phyloP scores from a whole-genome alignment of 2,888 invertebrate genomes.

The Sarcophaga carnaria region DNA sequence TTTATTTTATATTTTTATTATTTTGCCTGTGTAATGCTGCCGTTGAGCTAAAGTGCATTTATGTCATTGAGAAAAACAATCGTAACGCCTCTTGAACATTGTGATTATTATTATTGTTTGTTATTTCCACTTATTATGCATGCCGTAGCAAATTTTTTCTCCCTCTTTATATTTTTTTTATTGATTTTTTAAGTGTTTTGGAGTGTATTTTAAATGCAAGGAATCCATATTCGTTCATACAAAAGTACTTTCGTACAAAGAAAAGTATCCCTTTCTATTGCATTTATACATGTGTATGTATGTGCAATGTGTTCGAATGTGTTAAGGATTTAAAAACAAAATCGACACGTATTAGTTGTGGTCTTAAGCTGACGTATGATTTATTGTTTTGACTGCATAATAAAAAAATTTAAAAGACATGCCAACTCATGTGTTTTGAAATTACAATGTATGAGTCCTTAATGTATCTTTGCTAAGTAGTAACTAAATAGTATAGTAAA shows the following conservation, averaged over 20 bases:
- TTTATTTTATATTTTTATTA: constrained; percentile 32
- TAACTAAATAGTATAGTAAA: too few relatives aligned
- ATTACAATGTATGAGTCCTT: too few relatives aligned
- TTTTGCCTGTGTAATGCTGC: constrained; percentile 57
- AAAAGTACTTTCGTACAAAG: constrained; percentile 73
- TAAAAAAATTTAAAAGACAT: background rate
- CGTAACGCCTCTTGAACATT: constrained; percentile 79
- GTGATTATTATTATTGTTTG: constrained; percentile 78
- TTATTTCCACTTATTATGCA: constrained; percentile 77
- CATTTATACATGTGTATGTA: background rate
- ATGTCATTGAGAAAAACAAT: constrained; percentile 78
- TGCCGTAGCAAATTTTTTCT: constrained; percentile 56
- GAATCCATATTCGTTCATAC: constrained; percentile 69
- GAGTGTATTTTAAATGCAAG: constrained; percentile 53
- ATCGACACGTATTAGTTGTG: background rate
- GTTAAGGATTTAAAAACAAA: constrained; percentile 24
- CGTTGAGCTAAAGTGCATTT: constrained; percentile 70
- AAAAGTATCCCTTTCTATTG: constrained; percentile 15
- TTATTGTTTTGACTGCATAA: background rate
- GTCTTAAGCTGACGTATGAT: background rate
- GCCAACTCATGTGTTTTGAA: background rate
- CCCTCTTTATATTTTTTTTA: constrained; percentile 14
- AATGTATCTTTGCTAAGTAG: too few relatives aligned
- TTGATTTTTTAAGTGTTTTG: constrained; percentile 26
- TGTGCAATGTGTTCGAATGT: background rate